phyloP scores from a whole-genome alignment of 2,797 vertebrate species.

The Lagocephalus sceleratus region DNA sequence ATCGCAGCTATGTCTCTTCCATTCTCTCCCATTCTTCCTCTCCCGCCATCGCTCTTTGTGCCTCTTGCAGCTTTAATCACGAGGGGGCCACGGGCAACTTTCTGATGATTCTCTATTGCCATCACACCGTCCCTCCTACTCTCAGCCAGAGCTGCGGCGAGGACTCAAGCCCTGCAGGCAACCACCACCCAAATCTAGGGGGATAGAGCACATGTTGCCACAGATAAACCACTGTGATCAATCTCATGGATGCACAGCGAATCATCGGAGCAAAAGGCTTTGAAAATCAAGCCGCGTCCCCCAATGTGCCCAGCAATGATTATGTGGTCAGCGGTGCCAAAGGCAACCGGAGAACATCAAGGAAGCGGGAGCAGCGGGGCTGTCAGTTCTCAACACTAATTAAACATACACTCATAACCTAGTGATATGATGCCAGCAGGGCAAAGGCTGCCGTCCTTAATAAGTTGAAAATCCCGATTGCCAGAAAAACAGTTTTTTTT shows the following conservation, averaged over 20 bases:
- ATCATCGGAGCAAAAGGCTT: constrained; percentile 81
- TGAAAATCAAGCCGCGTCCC: constrained; percentile 83
- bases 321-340: constrained; percentile 81
- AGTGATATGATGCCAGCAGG: constrained; percentile 61
- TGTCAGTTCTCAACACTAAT: constrained; percentile 79
- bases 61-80: constrained; percentile 73
- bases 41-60: constrained; percentile 35
- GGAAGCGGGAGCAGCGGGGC: constrained; percentile 71
- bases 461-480: constrained; percentile 49
- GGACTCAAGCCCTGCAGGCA: constrained; percentile 73
- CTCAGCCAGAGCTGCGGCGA: constrained; percentile 65
- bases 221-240: constrained; percentile 87
- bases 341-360: constrained; percentile 81
- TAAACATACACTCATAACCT: constrained; percentile 74
- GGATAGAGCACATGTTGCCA: constrained; percentile 81
- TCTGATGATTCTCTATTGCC: constrained; percentile 66
- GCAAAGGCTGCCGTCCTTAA: constrained; percentile 54
- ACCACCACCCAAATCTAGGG: constrained; percentile 75
- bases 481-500: constrained; percentile 28
- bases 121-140: constrained; percentile 62
- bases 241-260: constrained; percentile 81
- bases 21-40: constrained; percentile 30
- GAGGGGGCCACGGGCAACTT: constrained; percentile 69
- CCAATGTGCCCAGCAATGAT: constrained; percentile 80
- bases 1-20: constrained; percentile 48